These are phyloP conservation scores for Brotula barbata DNA, from an alignment of 2,797 vertebrate species.

Conservation along the genomic window DNA sequence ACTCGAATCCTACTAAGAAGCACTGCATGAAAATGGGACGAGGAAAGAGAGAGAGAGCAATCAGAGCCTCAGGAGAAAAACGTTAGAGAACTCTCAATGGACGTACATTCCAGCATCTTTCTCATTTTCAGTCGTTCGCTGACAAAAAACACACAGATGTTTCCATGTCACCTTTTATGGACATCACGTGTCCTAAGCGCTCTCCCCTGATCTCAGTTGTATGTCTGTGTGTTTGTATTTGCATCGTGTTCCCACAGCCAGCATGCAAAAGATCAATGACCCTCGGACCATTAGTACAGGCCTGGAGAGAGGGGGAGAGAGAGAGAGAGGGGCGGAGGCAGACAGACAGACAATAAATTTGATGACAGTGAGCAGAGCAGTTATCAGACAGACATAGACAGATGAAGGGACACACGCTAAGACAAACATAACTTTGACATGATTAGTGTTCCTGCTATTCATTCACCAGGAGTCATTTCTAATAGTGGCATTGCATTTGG, in stretches of 20 bases:
- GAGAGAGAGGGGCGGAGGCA: slow-evolving; percentile 3
- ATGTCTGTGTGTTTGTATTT: slow-evolving; percentile 33
- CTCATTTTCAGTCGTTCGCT: slow-evolving; percentile 19
- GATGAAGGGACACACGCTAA: neutral
- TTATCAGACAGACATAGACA: slow-evolving; percentile 14
- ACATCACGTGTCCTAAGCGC: slow-evolving; percentile 40
- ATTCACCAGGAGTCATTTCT: slow-evolving; percentile 1
- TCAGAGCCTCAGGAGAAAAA: slow-evolving; percentile 3
- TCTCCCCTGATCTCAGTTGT: slow-evolving; percentile 38
- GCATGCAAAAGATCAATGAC: slow-evolving; percentile 43
- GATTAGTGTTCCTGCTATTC: slow-evolving; percentile 1
- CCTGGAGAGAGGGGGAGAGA: slow-evolving; percentile 40
- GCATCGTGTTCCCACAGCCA: slow-evolving; percentile 65
- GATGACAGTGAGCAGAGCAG: slow-evolving; percentile 56
- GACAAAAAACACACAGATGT: slow-evolving; percentile 28
- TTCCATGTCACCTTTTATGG: slow-evolving; percentile 69
- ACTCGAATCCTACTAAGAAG: no score
- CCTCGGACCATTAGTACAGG: slow-evolving; percentile 57
- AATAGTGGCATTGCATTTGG: slow-evolving; percentile 23
- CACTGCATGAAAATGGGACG: neutral
- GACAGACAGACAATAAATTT: slow-evolving; percentile 23
- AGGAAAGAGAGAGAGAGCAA: slow-evolving; percentile 20
- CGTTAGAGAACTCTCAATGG: slow-evolving; percentile 46
- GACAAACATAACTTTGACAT: slow-evolving; percentile 33
- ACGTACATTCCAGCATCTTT: slow-evolving; percentile 53